These are phyloP conservation scores for Horisme vitalbata DNA, from an alignment of 2,888 invertebrate genomes.

Conservation along the genomic window DNA sequence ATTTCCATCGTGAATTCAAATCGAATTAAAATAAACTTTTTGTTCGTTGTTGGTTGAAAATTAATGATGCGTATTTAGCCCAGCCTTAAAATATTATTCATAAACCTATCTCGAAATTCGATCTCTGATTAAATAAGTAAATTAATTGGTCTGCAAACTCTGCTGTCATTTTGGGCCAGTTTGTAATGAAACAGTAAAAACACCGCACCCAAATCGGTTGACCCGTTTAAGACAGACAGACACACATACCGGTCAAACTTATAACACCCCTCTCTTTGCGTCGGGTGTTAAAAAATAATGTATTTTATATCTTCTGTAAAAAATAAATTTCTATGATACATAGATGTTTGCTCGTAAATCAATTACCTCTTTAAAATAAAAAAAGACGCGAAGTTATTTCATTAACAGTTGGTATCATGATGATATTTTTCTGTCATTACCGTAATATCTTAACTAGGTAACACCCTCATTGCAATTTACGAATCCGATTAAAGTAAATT, in stretches of 20 bases:
- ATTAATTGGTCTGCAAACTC: conserved; percentile 72
- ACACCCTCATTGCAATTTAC: conserved; percentile 27
- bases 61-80: conserved; percentile 23
- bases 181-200: conserved; percentile 13
- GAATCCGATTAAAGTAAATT: conserved; percentile 24
- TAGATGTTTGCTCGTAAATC: conserved; percentile 16
- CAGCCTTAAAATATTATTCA: conserved; percentile 18
- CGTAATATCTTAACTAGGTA: conserved; percentile 50
- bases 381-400: conserved; percentile 36
- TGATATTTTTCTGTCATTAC: conserved; percentile 39
- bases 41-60: not conserved
- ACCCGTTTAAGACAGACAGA: no score
- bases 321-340: no score
- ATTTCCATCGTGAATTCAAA: not conserved
- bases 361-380: conserved; percentile 5
- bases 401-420: conserved; percentile 36
- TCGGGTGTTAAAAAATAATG: no score
- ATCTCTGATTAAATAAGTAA: conserved; percentile 70
- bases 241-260: no score
- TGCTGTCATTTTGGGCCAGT: no score
- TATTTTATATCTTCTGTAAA: no score
- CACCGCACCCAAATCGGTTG: no score
- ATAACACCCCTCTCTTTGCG: no score
- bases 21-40: conserved; percentile 6
- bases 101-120: conserved; percentile 53